phyloP scores from a whole-genome alignment of 2,888 invertebrate species.

The Galerucella pusilla region DNA sequence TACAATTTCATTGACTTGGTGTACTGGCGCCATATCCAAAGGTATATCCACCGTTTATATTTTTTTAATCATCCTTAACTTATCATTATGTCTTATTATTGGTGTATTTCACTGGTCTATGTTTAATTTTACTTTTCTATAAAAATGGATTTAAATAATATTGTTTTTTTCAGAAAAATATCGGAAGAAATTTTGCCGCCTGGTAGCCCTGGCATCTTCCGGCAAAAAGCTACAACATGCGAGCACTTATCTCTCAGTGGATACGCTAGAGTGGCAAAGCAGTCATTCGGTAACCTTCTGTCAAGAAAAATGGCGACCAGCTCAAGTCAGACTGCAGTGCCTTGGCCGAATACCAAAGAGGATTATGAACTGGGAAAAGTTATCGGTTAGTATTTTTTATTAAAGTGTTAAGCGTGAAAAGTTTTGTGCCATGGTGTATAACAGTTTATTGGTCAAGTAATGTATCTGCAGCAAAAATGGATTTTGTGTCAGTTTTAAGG shows the following conservation, averaged over 20 bases:
- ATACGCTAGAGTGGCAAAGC: constrained; percentile 63
- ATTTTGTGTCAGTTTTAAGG: constrained; percentile 51
- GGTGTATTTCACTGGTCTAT: not conserved
- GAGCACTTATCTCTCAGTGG: constrained; percentile 64
- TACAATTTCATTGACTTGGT: not conserved
- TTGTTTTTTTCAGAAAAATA: constrained; percentile 67
- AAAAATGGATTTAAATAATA: not conserved
- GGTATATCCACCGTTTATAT: not conserved
- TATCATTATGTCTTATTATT: not conserved
- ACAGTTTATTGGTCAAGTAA: constrained; percentile 29
- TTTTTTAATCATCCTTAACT: not conserved
- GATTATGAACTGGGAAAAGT: constrained; percentile 94
- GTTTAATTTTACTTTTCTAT: not conserved
- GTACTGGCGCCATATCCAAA: not conserved
- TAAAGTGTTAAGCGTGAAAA: constrained; percentile 42
- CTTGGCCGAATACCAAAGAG: constrained; percentile 92
- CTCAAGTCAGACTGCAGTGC: constrained; percentile 65
- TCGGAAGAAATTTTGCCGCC: constrained; percentile 72
- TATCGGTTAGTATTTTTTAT: constrained; percentile 77
- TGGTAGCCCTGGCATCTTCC: constrained; percentile 72
- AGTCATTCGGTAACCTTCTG: constrained; percentile 68
- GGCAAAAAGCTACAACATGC: constrained; percentile 68
- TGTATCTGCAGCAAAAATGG: constrained; percentile 22
- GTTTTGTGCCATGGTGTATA: constrained; percentile 22
- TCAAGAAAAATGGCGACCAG: constrained; percentile 72